These are phyloP conservation scores for Siderastrea radians DNA, from an alignment of 92 coral and sea anemone genomes.

Conservation along the genomic window DNA sequence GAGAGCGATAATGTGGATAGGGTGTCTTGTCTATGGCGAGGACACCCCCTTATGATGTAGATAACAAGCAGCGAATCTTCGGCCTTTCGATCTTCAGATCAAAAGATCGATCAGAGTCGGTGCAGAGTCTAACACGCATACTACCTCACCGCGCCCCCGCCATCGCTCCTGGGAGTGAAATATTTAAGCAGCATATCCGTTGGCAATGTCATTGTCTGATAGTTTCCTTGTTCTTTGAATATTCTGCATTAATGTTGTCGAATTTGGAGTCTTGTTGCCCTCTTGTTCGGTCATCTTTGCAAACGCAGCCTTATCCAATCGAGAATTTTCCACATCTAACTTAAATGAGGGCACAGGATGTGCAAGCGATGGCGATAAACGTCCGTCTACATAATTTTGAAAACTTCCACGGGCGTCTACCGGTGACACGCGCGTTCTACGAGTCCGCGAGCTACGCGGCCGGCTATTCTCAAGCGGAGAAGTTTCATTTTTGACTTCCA, in stretches of 20 bases:
- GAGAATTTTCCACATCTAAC: conserved; percentile 15
- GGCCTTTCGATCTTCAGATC: no score
- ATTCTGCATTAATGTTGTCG: neutral
- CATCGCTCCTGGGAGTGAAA: neutral
- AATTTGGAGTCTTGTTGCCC: neutral
- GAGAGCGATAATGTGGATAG: no score
- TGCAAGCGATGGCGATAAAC: neutral
- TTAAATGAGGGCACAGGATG: conserved; percentile 25
- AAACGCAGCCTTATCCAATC: conserved; percentile 20
- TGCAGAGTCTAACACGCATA: no score
- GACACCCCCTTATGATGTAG: no score
- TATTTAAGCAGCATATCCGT: conserved; percentile 11
- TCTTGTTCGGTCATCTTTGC: neutral
- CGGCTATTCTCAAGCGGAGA: conserved; percentile 5
- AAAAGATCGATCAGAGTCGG: no score
- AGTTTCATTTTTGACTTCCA: conserved; percentile 20
- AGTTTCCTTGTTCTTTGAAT: neutral
- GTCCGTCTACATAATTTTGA: conserved; percentile 7
- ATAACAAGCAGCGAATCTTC: no score
- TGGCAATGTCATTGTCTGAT: conserved; percentile 9
- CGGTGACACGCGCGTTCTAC: conserved; percentile 17
- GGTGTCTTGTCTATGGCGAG: no score
- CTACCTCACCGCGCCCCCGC: no score
- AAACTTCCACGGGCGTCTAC: conserved; percentile 12
- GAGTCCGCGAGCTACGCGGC: conserved; percentile 36